Conservation (phyloP, 2,888 invertebrate species). For the Microplitis manilae region DNA sequence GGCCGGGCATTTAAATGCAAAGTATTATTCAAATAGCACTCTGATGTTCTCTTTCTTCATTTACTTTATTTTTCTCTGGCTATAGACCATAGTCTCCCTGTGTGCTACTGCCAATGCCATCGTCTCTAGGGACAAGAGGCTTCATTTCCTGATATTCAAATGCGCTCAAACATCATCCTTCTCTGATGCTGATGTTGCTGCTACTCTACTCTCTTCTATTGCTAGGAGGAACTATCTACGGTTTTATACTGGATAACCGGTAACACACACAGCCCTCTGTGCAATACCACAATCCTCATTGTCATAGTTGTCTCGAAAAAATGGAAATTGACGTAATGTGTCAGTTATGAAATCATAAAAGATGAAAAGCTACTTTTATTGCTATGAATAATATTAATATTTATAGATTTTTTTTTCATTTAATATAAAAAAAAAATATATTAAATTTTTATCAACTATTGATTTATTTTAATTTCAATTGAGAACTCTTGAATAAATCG, state of each 20-base stretch:
- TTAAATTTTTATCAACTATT: too few species aligned
- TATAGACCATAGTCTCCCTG: slow-evolving; percentile 23
- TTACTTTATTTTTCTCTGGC: slow-evolving; percentile 33
- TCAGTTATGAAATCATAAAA: slow-evolving; percentile 55
- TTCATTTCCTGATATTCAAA: slow-evolving; percentile 71
- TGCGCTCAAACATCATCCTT: slow-evolving; percentile 68
- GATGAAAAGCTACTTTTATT: slow-evolving; percentile 46
- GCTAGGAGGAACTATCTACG: slow-evolving; percentile 51
- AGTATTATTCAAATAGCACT: slow-evolving; percentile 69
- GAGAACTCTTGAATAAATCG: too few species aligned
- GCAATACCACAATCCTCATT: slow-evolving; percentile 32
- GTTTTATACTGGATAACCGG: slow-evolving; percentile 47
- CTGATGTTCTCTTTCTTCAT: slow-evolving; percentile 46
- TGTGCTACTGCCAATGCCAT: slow-evolving; percentile 31
- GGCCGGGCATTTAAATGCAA: slow-evolving; percentile 68
- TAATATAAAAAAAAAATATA: too few species aligned
- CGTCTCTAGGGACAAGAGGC: slow-evolving; percentile 60
- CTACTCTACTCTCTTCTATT: slow-evolving; percentile 12
- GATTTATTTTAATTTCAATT: too few species aligned
- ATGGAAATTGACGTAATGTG: slow-evolving; percentile 59
- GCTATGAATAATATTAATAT: slow-evolving; percentile 25
- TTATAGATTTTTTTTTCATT: neutral
- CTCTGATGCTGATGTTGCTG: slow-evolving; percentile 28
- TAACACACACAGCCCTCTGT: slow-evolving; percentile 8
- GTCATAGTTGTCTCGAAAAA: slow-evolving; percentile 43